Conservation (phyloP, 2,888 invertebrate genomes). For the Athetis lepigone region DNA sequence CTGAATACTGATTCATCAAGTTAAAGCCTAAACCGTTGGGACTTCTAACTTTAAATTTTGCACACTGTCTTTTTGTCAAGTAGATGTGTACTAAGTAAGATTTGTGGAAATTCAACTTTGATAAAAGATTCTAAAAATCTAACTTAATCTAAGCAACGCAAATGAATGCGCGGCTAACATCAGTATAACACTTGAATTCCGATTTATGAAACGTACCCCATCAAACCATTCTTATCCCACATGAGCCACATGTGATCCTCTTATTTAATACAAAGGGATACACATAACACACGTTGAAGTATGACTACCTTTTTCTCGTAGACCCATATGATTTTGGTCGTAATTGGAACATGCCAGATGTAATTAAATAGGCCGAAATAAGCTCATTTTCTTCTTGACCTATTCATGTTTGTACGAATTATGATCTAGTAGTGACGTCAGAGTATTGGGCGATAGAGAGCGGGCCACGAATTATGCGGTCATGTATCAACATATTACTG, state of each 20-base stretch:
- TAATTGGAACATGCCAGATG: slow-evolving; percentile 54
- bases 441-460: slow-evolving; percentile 1
- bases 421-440: slow-evolving; percentile 22
- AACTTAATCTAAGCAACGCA: too few species aligned
- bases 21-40: too few species aligned
- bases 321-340: slow-evolving; percentile 53
- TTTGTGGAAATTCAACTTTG: too few species aligned
- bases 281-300: slow-evolving; percentile 35
- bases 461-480: slow-evolving; percentile 22
- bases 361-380: slow-evolving; percentile 47
- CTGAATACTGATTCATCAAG: too few species aligned
- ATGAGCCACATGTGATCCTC: slow-evolving; percentile 33
- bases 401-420: slow-evolving; percentile 37
- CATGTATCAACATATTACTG: slow-evolving; percentile 1
- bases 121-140: too few species aligned
- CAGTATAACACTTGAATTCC: background rate
- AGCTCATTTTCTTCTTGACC: slow-evolving; percentile 51
- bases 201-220: slow-evolving; percentile 19
- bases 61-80: too few species aligned
- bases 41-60: too few species aligned
- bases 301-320: slow-evolving; percentile 45
- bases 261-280: slow-evolving; percentile 44
- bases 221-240: slow-evolving; percentile 20
- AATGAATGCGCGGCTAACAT: too few species aligned
- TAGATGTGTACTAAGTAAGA: too few species aligned